Evolutionary conservation across 1,140 invertebrate genomes (phyloP), one percentile per base, ranked within the genome.

Genomic region (Tetragnatha versicolor): DNA sequence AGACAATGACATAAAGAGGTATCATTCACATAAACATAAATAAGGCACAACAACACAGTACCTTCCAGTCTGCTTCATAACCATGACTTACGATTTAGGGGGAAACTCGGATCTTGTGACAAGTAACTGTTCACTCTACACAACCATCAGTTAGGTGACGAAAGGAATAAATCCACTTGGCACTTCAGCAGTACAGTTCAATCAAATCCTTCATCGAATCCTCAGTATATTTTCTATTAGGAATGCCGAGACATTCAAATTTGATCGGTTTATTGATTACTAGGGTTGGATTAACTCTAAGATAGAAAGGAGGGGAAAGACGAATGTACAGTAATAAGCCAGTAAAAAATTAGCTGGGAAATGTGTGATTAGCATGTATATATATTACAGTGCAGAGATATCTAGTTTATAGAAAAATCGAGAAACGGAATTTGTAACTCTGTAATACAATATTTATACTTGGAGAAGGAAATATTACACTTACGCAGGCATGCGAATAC

Each of bases 131-230:
- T 77, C 73, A 77, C 22, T 77, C 73, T 65, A 49, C 61, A 77
- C 73, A 63, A 77, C 73, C 39, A 42, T 65, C 73, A 53, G 27
- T 66, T 42, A 51, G 25, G 60, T 42, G 42, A 77, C 73, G 33
- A 75, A 77, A 77, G 73, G 73, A 77, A 77, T 65, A 65, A 29
- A 65, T 77, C 73, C 73, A 77, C 73, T 77, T 77, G 73, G 73
- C 73, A 77, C 73, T 77, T 77, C 61, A 77, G 73, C 73, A 77
- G 73, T 65, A 77, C 73, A 47, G 42, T n/a, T 47, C 73, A 66
- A 65, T 53, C 60, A 33, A 20, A 39, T 65, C 61, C 33, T 66
- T 65, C 47, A 53, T 77, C 31, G 20, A 53, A 42, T 53, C 66
- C 60, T 27, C 39, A 77, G 29, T 73, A 49, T 73, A 58, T 17